These are phyloP conservation scores for Lasioglossum zephyrum DNA, from an alignment of 2,888 invertebrate genomes.

Conservation along the genomic window DNA sequence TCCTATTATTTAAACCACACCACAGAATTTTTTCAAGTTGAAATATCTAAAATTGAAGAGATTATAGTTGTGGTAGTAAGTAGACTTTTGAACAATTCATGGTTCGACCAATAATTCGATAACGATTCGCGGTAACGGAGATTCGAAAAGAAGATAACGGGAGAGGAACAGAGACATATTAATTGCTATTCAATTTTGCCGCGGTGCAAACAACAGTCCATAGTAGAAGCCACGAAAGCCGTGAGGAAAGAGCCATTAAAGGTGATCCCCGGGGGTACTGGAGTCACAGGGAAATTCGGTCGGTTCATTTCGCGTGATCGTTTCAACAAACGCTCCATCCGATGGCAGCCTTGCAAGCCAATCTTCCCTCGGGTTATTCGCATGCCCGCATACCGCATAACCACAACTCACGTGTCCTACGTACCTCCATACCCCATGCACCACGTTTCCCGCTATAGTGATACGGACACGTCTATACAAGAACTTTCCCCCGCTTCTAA, in stretches of 20 bases:
- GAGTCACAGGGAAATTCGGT: constrained; percentile 25
- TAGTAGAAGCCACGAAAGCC: background rate
- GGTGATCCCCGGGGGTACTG: constrained; percentile 9
- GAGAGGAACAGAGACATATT: background rate
- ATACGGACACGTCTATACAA: constrained; percentile 24
- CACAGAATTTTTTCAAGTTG: background rate
- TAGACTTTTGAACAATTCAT: no score
- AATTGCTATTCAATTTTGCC: constrained; percentile 19
- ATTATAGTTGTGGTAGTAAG: no score
- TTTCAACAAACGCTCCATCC: constrained; percentile 49
- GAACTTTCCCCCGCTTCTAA: constrained; percentile 28
- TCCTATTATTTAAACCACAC: background rate
- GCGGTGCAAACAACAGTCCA: background rate
- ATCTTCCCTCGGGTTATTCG: constrained; percentile 49
- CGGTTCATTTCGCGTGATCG: constrained; percentile 54
- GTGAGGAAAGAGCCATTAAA: constrained; percentile 34
- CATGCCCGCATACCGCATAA: constrained; percentile 57
- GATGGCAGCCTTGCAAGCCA: constrained; percentile 39
- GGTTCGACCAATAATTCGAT: no score
- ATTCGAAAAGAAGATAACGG: background rate
- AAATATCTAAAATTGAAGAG: background rate
- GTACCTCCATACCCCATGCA: constrained; percentile 30
- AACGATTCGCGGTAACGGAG: background rate
- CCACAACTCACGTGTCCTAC: constrained; percentile 51
- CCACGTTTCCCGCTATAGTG: constrained; percentile 18